Conservation (phyloP, 1,140 invertebrate species). For the Drosophila parabipectinata region DNA sequence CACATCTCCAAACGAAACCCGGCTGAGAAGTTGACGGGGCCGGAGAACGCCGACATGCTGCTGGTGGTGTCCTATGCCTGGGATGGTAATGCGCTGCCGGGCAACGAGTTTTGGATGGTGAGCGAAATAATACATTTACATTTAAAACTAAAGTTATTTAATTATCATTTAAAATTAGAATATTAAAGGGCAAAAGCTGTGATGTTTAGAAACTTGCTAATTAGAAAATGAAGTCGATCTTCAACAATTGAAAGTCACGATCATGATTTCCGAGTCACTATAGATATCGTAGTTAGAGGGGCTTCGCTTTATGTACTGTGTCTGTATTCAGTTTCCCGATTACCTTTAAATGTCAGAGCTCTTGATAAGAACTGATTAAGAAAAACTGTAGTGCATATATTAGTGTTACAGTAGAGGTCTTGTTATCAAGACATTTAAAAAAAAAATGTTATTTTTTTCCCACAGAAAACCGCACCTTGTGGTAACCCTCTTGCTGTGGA, state of each 20-base stretch:
- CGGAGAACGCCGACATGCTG: constrained; percentile 52
- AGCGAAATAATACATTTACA: background rate
- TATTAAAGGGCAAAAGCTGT: too few relatives aligned
- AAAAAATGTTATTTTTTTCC: background rate
- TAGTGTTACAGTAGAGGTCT: too few relatives aligned
- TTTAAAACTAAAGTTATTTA: background rate
- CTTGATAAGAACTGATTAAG: background rate
- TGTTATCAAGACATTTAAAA: too few relatives aligned
- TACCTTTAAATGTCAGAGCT: background rate
- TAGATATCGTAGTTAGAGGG: background rate
- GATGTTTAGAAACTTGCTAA: background rate
- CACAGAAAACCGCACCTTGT: background rate
- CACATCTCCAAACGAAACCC: constrained; percentile 76
- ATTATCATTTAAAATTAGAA: too few relatives aligned
- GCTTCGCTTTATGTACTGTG: background rate
- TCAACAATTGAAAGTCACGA: background rate
- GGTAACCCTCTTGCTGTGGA: background rate
- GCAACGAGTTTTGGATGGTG: constrained; percentile 86
- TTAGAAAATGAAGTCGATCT: background rate
- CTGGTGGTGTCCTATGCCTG: constrained; percentile 88
- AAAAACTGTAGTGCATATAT: background rate
- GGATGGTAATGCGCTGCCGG: constrained; percentile 89
- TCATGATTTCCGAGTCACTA: too few relatives aligned
- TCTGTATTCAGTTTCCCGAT: background rate
- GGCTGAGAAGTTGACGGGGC: constrained; percentile 42